Base-by-base conservation (phyloP, 2,888 invertebrate genomes). In the Conops quadrifasciatus region DNA sequence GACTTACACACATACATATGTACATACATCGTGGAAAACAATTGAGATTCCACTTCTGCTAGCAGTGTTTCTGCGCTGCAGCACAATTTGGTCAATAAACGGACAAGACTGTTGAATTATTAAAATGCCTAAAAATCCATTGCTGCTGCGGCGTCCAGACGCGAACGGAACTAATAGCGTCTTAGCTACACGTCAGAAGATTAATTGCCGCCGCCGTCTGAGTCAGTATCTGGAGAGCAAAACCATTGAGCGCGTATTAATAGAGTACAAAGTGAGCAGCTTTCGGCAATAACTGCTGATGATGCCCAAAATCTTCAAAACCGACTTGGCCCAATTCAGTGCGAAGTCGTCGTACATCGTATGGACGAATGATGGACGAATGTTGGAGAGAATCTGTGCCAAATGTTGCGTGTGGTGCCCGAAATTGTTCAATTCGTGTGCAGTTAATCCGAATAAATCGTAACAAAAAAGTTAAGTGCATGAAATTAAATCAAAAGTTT, bases 81-180 rank as follows among this genome's bases (percentile, higher is more conserved):
- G 80, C 80, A 77, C 80, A 82, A 82, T 80, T 81, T 82, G 82
- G 82, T 81, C 82, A 82, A 78, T 78, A 77, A 71, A 70, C 67
- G 71, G 78, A 53, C 77, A 49, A 36, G 36, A 60, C 21, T 70
- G 26, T 21, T 73, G 56, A 47, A 70, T 67, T 73, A 68, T 49
- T 68, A 68, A 68, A 68, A 68, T 43, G 68, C 60, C 68, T 60
- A 68, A 68, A 58, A 49, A 58, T 28, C 3, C 56, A 24, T 21
- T 21, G 51, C 53, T 24, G 58, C 58, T 26, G 24, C 5, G 26
- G 58, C 58, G 58, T 26, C 58, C 26, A 58, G 58, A 24, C 26
- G 58, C 16, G 26, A 19, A 28, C 58, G 68, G 49, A 66, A 28
- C 53, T 36, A 53, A 24, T 24, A 21, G 53, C 66, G 43, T 9